Conservation (phyloP, 2,888 invertebrate genomes). For the Dicyrtomina minuta region DNA sequence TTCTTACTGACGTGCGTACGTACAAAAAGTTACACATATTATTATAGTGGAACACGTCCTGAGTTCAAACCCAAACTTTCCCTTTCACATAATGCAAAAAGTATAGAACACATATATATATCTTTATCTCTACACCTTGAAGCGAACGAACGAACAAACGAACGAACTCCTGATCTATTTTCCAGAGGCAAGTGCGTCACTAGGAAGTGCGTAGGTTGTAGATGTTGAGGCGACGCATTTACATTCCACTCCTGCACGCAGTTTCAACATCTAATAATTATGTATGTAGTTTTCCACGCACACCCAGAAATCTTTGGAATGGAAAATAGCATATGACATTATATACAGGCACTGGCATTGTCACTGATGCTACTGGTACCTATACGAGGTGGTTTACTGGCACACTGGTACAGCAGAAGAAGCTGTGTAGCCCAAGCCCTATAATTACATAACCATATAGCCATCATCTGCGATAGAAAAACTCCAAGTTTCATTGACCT, state of each 20-base stretch:
- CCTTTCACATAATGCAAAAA: not conserved
- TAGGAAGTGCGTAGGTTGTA: conserved; percentile 10
- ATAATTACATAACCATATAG: too few relatives aligned
- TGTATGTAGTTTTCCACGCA: not conserved
- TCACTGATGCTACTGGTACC: too few relatives aligned
- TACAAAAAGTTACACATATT: too few relatives aligned
- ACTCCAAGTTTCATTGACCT: too few relatives aligned
- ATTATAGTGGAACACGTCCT: too few relatives aligned
- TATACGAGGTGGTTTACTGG: not conserved
- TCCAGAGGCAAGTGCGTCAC: not conserved
- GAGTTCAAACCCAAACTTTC: too few relatives aligned
- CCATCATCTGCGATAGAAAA: too few relatives aligned
- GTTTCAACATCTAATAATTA: not conserved
- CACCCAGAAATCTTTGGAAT: not conserved
- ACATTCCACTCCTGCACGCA: not conserved
- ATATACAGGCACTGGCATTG: too few relatives aligned
- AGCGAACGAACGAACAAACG: not conserved
- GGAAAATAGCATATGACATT: too few relatives aligned
- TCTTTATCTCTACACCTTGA: not conserved
- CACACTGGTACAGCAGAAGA: too few relatives aligned
- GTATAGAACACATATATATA: not conserved
- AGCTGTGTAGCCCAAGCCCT: too few relatives aligned
- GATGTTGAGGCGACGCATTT: not conserved
- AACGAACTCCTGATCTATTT: not conserved
- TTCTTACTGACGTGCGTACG: not conserved